Conservation (phyloP, 2,797 vertebrate genomes). For the Bradypodion pumilum region DNA sequence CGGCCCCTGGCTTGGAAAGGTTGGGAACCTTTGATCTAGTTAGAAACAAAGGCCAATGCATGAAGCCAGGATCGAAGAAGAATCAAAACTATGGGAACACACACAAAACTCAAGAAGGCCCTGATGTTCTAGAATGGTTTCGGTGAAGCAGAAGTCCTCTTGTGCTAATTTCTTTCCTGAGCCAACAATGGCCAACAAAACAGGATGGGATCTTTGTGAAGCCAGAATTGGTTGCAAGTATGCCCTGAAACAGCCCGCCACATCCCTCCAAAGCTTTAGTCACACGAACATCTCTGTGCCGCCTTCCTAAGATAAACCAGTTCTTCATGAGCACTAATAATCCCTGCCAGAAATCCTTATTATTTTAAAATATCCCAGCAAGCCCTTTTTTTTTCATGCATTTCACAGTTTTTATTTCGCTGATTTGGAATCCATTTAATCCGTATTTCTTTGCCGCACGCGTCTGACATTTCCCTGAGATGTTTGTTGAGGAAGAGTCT, state of each 20-base stretch:
- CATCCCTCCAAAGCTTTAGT: neutral
- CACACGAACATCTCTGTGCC: neutral
- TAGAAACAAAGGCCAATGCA: too few relatives aligned
- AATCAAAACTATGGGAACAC: too few relatives aligned
- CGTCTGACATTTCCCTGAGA: neutral
- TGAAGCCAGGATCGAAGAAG: too few relatives aligned
- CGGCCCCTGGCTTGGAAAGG: too few relatives aligned
- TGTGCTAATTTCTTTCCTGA: too few relatives aligned
- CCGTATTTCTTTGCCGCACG: neutral
- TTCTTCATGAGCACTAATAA: neutral
- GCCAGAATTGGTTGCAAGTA: too few relatives aligned
- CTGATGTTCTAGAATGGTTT: too few relatives aligned
- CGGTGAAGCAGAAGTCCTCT: too few relatives aligned
- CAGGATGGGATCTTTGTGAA: too few relatives aligned
- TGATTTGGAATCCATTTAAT: slow-evolving; percentile 30
- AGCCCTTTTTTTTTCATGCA: neutral
- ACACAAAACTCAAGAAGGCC: too few relatives aligned
- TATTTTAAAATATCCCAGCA: neutral
- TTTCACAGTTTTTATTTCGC: neutral
- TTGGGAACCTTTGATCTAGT: too few relatives aligned
- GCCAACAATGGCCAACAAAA: too few relatives aligned
- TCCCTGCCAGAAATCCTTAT: neutral
- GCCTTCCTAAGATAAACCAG: neutral
- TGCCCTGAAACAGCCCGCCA: neutral
- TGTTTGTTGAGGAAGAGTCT: neutral